Percentiles rank a stretch among this genome's conserved stretches.
Evolutionary conservation across 2,888 invertebrate species (phyloP).

Genomic region (Xanthia icteritia): DNA sequence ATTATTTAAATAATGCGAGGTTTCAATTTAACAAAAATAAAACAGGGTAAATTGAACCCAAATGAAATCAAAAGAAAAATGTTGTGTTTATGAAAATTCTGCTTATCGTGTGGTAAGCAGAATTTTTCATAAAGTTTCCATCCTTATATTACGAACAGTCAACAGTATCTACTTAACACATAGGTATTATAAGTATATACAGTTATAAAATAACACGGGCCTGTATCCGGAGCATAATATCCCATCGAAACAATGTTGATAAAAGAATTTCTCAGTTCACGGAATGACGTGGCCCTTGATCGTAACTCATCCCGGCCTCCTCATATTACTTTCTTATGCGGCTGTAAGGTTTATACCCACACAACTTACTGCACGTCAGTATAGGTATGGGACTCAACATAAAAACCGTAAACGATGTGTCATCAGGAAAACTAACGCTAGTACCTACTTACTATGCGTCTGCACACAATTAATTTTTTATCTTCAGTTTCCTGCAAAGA

Average conservation of each 20-base stretch:
- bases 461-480: conserved; percentile 1
- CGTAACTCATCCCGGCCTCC: conserved; percentile 79
- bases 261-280: conserved; percentile 79
- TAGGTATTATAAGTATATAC: conserved; percentile 27
- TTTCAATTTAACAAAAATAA: not conserved
- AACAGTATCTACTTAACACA: conserved; percentile 27
- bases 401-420: conserved; percentile 76
- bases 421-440: conserved; percentile 62
- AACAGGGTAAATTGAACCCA: not conserved
- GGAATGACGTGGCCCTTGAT: conserved; percentile 79
- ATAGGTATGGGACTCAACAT: conserved; percentile 59
- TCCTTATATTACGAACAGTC: conserved; percentile 6
- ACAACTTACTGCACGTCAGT: conserved; percentile 65
- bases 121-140: not conserved
- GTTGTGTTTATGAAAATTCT: not conserved
- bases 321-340: conserved; percentile 80
- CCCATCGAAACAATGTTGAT: conserved; percentile 79
- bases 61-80: conserved; percentile 2
- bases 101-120: too few species aligned
- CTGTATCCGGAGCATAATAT: conserved; percentile 70
- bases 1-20: not conserved
- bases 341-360: conserved; percentile 70
- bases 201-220: conserved; percentile 70
- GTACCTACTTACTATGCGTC: not conserved
- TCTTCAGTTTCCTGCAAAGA: not conserved